phyloP scores from a whole-genome alignment of 2,113 vertebrate genomes.

The Ranitomeya variabilis region DNA sequence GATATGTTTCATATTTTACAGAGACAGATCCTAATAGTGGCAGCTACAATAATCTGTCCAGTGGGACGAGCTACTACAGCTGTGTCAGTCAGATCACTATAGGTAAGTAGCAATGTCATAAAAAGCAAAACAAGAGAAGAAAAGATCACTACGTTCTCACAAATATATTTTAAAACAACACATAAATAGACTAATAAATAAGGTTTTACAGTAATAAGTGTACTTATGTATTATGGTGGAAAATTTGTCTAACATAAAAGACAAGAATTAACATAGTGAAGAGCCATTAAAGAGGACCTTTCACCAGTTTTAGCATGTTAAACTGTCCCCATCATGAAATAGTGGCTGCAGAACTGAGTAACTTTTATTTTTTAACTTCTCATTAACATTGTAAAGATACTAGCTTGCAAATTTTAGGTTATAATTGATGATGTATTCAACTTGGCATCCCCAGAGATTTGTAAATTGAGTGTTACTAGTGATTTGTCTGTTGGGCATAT shows the following conservation, averaged over 20 bases:
- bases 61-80: slow-evolving; percentile 80
- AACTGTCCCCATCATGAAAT: no score
- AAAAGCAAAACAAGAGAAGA: background rate
- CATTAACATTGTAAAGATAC: no score
- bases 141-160: background rate
- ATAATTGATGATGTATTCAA: no score
- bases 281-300: background rate
- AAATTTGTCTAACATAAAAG: background rate
- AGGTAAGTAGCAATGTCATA: slow-evolving; percentile 69
- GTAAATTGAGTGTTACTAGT: no score
- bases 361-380: no score
- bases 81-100: slow-evolving; percentile 87
- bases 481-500: no score
- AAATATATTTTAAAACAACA: background rate
- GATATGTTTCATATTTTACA: slow-evolving; percentile 61
- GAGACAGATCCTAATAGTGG: slow-evolving; percentile 77
- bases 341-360: no score
- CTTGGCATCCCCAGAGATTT: no score
- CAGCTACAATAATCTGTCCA: slow-evolving; percentile 79
- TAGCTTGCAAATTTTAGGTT: no score
- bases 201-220: background rate
- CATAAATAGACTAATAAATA: background rate
- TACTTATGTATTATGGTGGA: background rate
- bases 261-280: background rate
- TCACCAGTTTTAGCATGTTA: no score